Conservation (phyloP, 2,888 invertebrate species). For the Augiades crinisus region DNA sequence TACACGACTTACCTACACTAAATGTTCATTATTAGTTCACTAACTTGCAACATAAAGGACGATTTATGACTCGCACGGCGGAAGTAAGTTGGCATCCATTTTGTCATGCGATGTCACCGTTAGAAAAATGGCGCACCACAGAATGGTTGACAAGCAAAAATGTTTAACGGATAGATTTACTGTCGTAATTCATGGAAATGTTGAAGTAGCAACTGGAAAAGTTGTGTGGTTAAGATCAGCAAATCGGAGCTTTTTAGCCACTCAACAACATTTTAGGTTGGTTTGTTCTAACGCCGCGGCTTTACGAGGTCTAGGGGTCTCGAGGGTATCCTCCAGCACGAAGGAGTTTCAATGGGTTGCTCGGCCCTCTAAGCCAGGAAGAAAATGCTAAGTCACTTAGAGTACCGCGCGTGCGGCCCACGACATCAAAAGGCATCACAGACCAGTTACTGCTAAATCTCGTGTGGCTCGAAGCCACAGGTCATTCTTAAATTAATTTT, state of each 20-base stretch:
- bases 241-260: too few species aligned
- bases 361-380: slow-evolving; percentile 83
- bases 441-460: slow-evolving; percentile 84
- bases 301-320: too few species aligned
- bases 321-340: too few species aligned
- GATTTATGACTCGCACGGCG: slow-evolving; percentile 28
- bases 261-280: too few species aligned
- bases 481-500: slow-evolving; percentile 81
- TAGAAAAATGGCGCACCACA: slow-evolving; percentile 27
- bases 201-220: too few species aligned
- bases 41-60: slow-evolving; percentile 29
- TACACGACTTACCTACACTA: slow-evolving; percentile 9
- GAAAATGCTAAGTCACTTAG: slow-evolving; percentile 82
- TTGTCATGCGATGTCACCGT: slow-evolving; percentile 32
- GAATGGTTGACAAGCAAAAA: background rate
- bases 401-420: slow-evolving; percentile 84
- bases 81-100: slow-evolving; percentile 22
- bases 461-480: slow-evolving; percentile 81
- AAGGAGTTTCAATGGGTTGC: slow-evolving; percentile 85
- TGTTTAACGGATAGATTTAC: background rate
- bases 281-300: too few species aligned
- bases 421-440: slow-evolving; percentile 85
- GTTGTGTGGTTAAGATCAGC: too few species aligned
- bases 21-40: slow-evolving; percentile 28
- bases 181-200: background rate